Evolutionary conservation across 1,140 invertebrate genomes (phyloP), one percentile per base, ranked within the genome.

Genomic region (Protaetia brevitarsis): DNA sequence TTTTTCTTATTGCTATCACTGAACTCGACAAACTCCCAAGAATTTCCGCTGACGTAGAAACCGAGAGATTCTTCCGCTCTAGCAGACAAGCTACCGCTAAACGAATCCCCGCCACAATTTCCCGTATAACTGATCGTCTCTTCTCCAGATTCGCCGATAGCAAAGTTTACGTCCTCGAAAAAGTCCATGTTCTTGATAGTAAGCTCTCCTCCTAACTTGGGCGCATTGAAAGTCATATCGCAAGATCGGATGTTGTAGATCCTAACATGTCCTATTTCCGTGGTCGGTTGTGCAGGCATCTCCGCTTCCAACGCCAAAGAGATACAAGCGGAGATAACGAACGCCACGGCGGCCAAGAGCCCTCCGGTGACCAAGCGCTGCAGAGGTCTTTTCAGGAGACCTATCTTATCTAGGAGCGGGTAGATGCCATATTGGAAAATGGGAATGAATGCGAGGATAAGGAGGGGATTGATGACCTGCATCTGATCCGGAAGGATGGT

Each of bases 401-500:
- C 78, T 77, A 63, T 85, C 77, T 65, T 86, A 78, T 74, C 76
- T 19, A 85, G 74, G 11, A 74, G 71, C 0, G 83, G 84, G 75
- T 91, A 92, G 2, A 91, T 72, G 7, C 79, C 72, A 72, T 82
- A 86, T 71, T 97, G 90, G 75, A 96, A 95, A 0, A 97, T 56
- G 0, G 96, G 95, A 71, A 98, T 95, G 36, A 97, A 86, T 1
- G 87, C 74, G 0, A 99, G 75, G 51, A 97, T 94, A 3, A 96
- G 79, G 0, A 97, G 74, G 0, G 95, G 92, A 77, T 95, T 96
- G 1, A 96, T 74, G 0, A 93, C 89, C 41, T 94, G 92, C 84
- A 97, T 89, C 78, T 97, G 95, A 79, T 97, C 95, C 0, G 95
- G 92, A 68, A 94, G 87, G 8, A 97, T 81, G 0, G 82, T 81